Percentiles rank a stretch among this genome's conserved stretches.
Evolutionary conservation across 2,797 vertebrate genomes (phyloP).

Genomic region (Microctenopoma steveboyesi): DNA sequence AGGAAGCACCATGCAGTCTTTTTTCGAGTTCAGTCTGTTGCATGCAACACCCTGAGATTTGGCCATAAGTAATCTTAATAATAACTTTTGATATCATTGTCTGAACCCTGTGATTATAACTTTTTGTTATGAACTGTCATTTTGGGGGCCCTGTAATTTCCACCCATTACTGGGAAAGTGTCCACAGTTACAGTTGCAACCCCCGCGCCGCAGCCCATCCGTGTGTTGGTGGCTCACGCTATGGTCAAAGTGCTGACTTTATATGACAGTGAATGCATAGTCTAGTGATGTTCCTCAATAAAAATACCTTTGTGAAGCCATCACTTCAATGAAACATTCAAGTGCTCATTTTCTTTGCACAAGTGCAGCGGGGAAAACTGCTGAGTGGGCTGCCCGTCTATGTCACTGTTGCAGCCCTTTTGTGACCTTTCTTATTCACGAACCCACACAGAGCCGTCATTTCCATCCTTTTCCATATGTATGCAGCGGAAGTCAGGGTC

Average conservation of each 20-base stretch:
- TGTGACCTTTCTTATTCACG: conserved; percentile 75
- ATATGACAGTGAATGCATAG: conserved; percentile 57
- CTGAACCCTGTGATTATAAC: conserved; percentile 45
- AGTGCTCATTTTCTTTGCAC: conserved; percentile 46
- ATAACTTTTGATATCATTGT: conserved; percentile 46
- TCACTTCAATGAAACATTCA: conserved; percentile 33
- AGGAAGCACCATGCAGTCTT: conserved; percentile 39
- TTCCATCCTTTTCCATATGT: conserved; percentile 80
- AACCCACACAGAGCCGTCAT: conserved; percentile 65
- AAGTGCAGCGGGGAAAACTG: conserved; percentile 51
- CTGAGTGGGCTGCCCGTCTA: conserved; percentile 63
- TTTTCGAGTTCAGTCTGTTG: conserved; percentile 16
- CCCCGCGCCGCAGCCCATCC: conserved; percentile 21
- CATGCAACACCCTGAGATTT: conserved; percentile 14
- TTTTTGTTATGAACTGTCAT: conserved; percentile 44
- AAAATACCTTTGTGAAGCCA: conserved; percentile 37
- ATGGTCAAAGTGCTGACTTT: conserved; percentile 66
- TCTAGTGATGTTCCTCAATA: conserved; percentile 45
- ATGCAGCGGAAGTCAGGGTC: conserved; percentile 62
- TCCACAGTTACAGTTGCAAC: conserved; percentile 26
- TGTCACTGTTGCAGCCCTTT: conserved; percentile 67
- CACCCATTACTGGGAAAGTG: conserved; percentile 27
- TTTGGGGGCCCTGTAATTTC: conserved; percentile 59
- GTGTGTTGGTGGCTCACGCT: conserved; percentile 39
- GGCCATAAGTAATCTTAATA: conserved; percentile 31